phyloP scores from a whole-genome alignment of 2,888 invertebrate genomes.

The Perizoma flavofasciatum region DNA sequence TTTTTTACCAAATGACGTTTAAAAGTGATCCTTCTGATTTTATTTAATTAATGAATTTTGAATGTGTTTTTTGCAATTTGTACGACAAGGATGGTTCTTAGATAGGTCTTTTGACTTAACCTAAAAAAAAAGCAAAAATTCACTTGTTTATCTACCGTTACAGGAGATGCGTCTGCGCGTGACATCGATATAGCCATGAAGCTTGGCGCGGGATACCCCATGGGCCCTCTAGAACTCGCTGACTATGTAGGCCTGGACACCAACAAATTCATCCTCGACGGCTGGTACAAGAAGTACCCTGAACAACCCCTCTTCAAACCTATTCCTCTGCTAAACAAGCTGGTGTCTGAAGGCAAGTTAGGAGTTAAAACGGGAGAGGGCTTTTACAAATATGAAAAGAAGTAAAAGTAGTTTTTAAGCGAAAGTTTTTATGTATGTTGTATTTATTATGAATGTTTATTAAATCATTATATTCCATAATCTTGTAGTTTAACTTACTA shows the following conservation, averaged over 20 bases:
- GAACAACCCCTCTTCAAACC: slow-evolving; percentile 51
- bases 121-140: no score
- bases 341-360: slow-evolving; percentile 91
- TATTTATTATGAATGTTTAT: slow-evolving; percentile 2
- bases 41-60: no score
- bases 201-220: slow-evolving; percentile 92
- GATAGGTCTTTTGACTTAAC: no score
- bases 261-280: slow-evolving; percentile 88
- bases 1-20: no score
- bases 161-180: slow-evolving; percentile 86
- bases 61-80: no score
- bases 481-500: no score
- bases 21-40: no score
- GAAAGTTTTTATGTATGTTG: slow-evolving; percentile 15
- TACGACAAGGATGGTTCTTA: no score
- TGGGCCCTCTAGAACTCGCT: slow-evolving; percentile 94
- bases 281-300: slow-evolving; percentile 88
- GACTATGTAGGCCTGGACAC: slow-evolving; percentile 95
- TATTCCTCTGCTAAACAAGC: slow-evolving; percentile 79
- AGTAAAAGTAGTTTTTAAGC: slow-evolving; percentile 44
- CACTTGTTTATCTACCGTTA: neutral
- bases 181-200: slow-evolving; percentile 96
- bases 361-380: slow-evolving; percentile 93
- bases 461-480: no score
- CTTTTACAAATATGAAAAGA: slow-evolving; percentile 89